Conservation (phyloP, 2,113 vertebrate species). For the Misgurnus mizolepis region DNA sequence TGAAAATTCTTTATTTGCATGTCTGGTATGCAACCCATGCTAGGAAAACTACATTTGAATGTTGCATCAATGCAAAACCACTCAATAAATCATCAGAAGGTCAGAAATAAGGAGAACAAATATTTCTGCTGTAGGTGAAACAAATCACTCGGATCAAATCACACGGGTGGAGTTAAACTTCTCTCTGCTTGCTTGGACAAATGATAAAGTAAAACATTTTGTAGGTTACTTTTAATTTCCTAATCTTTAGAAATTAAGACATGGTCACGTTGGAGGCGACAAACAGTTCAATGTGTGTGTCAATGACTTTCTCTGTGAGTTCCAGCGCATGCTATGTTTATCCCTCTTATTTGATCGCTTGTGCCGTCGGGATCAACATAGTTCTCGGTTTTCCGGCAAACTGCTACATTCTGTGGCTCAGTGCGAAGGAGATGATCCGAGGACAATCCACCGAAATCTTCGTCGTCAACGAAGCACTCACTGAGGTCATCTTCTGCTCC, state of each 20-base stretch:
- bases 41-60: not conserved
- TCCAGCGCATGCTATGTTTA: not conserved
- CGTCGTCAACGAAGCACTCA: not conserved
- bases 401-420: conserved; percentile 14
- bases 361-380: conserved; percentile 1
- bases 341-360: not conserved
- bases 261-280: not conserved
- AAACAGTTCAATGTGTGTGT: not conserved
- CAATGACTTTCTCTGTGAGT: not conserved
- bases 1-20: not conserved
- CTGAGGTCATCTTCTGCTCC: not conserved
- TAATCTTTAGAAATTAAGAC: not conserved
- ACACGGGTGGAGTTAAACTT: no score
- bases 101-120: no score
- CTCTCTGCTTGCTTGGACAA: no score
- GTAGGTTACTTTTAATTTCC: not conserved
- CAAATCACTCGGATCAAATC: no score
- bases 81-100: not conserved
- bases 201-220: not conserved
- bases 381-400: conserved; percentile 22
- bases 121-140: no score
- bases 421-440: conserved; percentile 10
- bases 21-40: not conserved
- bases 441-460: conserved; percentile 27
- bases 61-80: not conserved